Evolutionary conservation across 2,113 vertebrate genomes (phyloP), one percentile per base, ranked within the genome.

Genomic region (Sigmodon hispidus): DNA sequence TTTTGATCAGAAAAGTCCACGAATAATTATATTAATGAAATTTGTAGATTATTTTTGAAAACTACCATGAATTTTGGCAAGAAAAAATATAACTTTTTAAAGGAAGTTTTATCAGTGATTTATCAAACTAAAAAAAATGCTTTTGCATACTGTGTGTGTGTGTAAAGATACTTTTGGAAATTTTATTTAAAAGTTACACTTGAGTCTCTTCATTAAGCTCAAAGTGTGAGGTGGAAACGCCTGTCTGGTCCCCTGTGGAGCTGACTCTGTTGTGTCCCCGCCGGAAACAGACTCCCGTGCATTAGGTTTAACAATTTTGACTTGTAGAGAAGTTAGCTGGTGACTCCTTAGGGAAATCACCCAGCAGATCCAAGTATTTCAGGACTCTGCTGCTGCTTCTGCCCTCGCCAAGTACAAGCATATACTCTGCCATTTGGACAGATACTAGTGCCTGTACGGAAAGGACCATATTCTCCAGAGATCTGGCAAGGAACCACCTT

Each of bases 391-490:
- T 94, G 89, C 91, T 95, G 63, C 88, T 93, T 93, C 95, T 90
- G 31, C 87, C 89, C 59, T 97, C 90, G 96, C 96, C 94, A 96
- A 97, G 90, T 93, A 95, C 93, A 97, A 95, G 96, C 75, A 52
- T 61, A 95, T 72, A 96, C 65, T 96, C 95, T 97, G 97, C 95
- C 97, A 97, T 97, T 95, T 94, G 96, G 93, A 96, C 90, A 97
- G 94, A 87, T 73, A 43, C 93, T 83, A 87, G 67, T 94, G 96
- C 94, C 95, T 98, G 91, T 84, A 81, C 80, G 96, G 93, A 98
- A 96, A 97, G 94, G 95, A 96, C 96, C 97, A 97, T 95, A 97
- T 98, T 98, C 97, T 93, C 93, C 90, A 96, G 94, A 94, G 84
- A 96, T 96, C 94, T 98, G 97, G 97, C 97, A 97, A 97, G 92